phyloP scores from a whole-genome alignment of 1,140 invertebrate species.

The Drosophila novamexicana region DNA sequence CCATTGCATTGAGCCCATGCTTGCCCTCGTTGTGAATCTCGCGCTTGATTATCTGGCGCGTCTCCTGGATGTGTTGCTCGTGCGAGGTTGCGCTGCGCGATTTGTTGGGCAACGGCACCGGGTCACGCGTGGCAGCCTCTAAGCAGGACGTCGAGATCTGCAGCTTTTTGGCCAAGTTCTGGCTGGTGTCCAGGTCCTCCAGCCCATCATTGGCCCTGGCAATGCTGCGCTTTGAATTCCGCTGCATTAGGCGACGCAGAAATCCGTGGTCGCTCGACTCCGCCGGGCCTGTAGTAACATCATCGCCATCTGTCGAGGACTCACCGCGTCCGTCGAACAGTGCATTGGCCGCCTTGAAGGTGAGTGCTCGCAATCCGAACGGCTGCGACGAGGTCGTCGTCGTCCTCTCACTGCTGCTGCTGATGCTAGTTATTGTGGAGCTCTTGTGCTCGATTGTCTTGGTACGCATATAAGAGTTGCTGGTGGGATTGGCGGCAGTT shows the following conservation, averaged over 20 bases:
- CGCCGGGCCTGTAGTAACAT: conserved; percentile 12
- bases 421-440: conserved; percentile 18
- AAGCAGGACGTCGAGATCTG: conserved; percentile 68
- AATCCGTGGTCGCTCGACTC: conserved; percentile 86
- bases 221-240: conserved; percentile 85
- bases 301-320: conserved; percentile 70
- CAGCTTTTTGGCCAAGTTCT: conserved; percentile 82
- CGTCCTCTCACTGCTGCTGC: conserved; percentile 10
- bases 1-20: conserved; percentile 67
- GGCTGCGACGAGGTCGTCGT: conserved; percentile 35
- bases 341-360: conserved; percentile 47
- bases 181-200: conserved; percentile 85
- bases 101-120: conserved; percentile 42
- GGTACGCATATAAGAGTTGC: conserved; percentile 26
- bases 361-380: conserved; percentile 52
- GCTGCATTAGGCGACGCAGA: conserved; percentile 87
- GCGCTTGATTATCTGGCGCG: conserved; percentile 70
- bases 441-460: conserved; percentile 54
- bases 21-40: conserved; percentile 72
- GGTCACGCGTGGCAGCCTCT: conserved; percentile 55
- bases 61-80: conserved; percentile 71
- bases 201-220: conserved; percentile 85
- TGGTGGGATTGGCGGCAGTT: conserved; percentile 12
- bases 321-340: conserved; percentile 58
- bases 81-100: conserved; percentile 67